A percentile compares a stretch with the other conserved stretches of the same genome.
phyloP scores from a whole-genome alignment of 2,888 invertebrate species.

The Parapristionchus giblindavisi region DNA sequence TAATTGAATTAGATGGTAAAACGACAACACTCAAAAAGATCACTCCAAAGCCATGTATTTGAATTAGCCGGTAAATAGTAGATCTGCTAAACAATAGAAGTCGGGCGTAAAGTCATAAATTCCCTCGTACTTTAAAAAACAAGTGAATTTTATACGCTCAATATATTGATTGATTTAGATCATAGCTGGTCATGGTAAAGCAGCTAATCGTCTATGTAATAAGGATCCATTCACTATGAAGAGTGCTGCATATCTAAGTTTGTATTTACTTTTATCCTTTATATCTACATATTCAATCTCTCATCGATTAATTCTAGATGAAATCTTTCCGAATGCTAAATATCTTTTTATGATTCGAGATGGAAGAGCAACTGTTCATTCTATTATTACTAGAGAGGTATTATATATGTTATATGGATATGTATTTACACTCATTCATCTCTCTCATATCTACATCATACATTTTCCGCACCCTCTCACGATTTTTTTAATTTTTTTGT shows the following conservation, averaged over 20 bases:
- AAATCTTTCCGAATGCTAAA: conserved; percentile 95
- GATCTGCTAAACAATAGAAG: no score
- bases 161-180: conserved; percentile 52
- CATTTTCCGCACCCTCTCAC: not conserved
- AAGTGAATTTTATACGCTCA: not conserved
- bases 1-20: not conserved
- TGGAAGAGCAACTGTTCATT: conserved; percentile 96
- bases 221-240: conserved; percentile 98
- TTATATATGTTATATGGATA: not conserved
- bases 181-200: conserved; percentile 93
- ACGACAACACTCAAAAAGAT: not conserved
- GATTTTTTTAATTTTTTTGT: no score
- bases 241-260: conserved; percentile 87
- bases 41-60: no score
- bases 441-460: not conserved
- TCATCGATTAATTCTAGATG: conserved; percentile 71
- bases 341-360: conserved; percentile 98
- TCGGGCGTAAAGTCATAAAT: not conserved
- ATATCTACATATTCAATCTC: not conserved
- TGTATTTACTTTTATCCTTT: not conserved
- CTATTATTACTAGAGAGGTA: conserved; percentile 91
- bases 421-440: not conserved
- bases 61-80: no score
- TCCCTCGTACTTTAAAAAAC: not conserved
- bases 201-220: conserved; percentile 90